Evolutionary conservation across 2,797 vertebrate species (phyloP), one percentile per base, ranked within the genome.

Genomic region (Staurois parvus): DNA sequence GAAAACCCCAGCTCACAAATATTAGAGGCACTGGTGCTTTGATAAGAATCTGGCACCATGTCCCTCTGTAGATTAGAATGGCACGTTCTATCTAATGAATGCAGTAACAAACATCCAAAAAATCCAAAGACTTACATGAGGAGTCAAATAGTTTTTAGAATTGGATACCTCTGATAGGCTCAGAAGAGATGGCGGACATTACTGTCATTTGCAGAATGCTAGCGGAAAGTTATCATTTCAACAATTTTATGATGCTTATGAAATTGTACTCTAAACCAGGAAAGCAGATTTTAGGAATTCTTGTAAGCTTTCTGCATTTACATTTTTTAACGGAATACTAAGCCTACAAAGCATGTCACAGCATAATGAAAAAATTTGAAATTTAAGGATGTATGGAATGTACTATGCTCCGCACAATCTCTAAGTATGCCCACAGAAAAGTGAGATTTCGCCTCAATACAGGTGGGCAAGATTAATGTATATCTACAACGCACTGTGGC

Each of bases 21-120:
- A 72, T 91, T 90, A 91, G 87, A 79, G 89, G 59, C 4, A 87
- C 40, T 28, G 73, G 85, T 34, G 78, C 84, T 90, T 89, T 89
- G 88, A 89, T 90, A 90, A 90, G 83, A 83, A 88, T 15, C 12
- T 89, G 76, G 87, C 56, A 2, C 37, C 2, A 66, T 75, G 85
- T 84, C 88, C 87, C 85, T 89, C 70, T 83, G 85, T 81, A 90
- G 85, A 86, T 84, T 66, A 80, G 88, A 72, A 67, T 87, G 84
- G 77, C 79, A 68, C 76, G 67, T 81, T 78, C 80, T 87, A 76
- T 62, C 30, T 83, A 69, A 84, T 76, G 52, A 85, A 79, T 29
- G 91, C 90, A 86, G 62, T 72, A 73, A 72, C 78, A 86, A 82
- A 88, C 84, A 85, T 87, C 85, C 69, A 24, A 83, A 77, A 84